Base-by-base conservation (phyloP, 2,888 invertebrate genomes). In the Pristionchus mayeri region DNA sequence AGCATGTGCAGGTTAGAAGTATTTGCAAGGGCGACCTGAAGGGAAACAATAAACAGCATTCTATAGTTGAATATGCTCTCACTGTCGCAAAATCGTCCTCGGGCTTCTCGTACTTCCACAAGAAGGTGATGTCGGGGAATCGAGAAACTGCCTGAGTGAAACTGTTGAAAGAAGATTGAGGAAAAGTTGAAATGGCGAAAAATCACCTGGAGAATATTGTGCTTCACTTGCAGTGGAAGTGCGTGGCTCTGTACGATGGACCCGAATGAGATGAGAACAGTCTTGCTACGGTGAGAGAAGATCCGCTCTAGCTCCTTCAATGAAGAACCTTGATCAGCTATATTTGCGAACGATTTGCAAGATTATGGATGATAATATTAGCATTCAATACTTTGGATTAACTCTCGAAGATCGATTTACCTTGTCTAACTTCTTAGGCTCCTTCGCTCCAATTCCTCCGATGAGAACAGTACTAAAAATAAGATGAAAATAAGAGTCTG, bases 101-200 rank as follows among this genome's bases (percentile, higher is more conserved):
- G 3, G 50, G 76, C 30, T 27, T 50, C 40, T 76, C 76, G 34
- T 76, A 76, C 16, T 76, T 76, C 76, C 76, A 76, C 21, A 76
- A 4, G 76, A 76, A 76, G 0, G 76, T 76, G 18, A 40, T n/a
- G 24, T 76, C 50, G 18, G 76, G 76, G 24, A 76, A 76, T 34
- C 76, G 27, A 2, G 76, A 21, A 13, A 76, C 34, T 18, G 50
- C n/a, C 76, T 76, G 75, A 44, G 27, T 21, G 7, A 37, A 21
- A 21, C n/a, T 3, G 30, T 54, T 54, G 4, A 21, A 18, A 54
- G 4, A 54, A 54, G 4, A 13, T 54, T 54, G 7, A n/a, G 21
- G 54, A 21, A 16, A n/a, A 54, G 21, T 54, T 54, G 4, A 54
- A 54, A 54, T 21, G 21, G 13, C 21, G 13, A 21, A 4, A 54